These are phyloP conservation scores for Lumbricus terrestris DNA, from an alignment of 2,888 invertebrate genomes.

Conservation along the genomic window DNA sequence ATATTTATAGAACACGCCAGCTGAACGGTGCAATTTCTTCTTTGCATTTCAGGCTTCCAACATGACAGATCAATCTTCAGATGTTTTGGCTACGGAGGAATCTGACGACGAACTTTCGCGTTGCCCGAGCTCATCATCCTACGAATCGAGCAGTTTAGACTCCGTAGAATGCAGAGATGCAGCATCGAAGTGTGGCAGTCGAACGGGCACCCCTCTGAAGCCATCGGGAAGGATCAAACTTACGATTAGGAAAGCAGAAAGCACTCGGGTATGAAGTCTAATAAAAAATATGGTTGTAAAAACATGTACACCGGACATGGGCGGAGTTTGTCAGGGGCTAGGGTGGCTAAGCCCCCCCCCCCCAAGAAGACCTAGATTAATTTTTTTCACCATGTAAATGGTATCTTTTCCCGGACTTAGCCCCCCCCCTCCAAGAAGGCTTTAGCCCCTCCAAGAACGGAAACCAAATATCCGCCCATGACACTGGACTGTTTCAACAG, in stretches of 20 bases:
- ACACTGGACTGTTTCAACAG: background rate
- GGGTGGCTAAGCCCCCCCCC: no score
- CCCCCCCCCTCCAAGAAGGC: no score
- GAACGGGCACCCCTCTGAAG: background rate
- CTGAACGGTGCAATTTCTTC: background rate
- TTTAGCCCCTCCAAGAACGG: no score
- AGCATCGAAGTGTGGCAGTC: background rate
- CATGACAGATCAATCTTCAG: background rate
- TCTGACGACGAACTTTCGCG: background rate
- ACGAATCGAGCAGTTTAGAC: background rate
- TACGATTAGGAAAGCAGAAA: background rate
- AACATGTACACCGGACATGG: background rate
- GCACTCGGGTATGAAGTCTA: background rate
- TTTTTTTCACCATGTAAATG: no score
- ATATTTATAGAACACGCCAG: background rate
- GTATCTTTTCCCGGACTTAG: no score
- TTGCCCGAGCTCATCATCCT: background rate
- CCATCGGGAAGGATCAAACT: background rate
- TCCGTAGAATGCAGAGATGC: background rate
- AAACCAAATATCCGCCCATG: no score
- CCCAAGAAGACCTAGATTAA: no score
- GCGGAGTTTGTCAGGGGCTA: no score
- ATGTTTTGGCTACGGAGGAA: background rate
- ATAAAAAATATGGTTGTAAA: background rate
- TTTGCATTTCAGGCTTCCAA: slow-evolving; percentile 3